A percentile compares a stretch with the other conserved stretches of the same genome.
phyloP scores from a whole-genome alignment of 2,113 vertebrate genomes.

The Mirounga angustirostris region DNA sequence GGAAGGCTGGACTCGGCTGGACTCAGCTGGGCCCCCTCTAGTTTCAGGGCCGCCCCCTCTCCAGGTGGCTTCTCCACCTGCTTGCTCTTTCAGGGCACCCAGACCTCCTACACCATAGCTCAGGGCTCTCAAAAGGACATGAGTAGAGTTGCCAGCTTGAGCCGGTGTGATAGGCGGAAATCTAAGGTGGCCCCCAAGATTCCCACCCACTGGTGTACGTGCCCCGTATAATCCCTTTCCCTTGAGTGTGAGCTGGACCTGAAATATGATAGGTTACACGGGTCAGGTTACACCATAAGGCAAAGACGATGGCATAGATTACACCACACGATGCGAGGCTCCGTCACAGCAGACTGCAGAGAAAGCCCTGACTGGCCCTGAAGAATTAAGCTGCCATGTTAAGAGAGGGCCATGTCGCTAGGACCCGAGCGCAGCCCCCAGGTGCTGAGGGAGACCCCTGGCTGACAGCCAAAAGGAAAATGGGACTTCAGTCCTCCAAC shows the following conservation, averaged over 20 bases:
- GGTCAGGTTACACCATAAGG: not conserved
- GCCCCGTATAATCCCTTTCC: not conserved
- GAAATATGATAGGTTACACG: not conserved
- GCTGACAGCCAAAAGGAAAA: not conserved
- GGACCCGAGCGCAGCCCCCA: not conserved
- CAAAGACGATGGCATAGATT: not conserved
- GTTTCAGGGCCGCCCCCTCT: not conserved
- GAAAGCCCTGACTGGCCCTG: not conserved
- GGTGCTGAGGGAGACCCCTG: not conserved
- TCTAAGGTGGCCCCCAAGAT: not conserved
- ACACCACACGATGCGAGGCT: not conserved
- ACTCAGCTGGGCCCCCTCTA: not conserved
- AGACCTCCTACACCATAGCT: not conserved
- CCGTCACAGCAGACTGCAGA: not conserved
- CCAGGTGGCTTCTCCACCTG: not conserved
- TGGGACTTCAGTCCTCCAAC: not conserved
- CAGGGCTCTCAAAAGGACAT: not conserved
- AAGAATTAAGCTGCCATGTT: not conserved
- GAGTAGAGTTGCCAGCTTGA: not conserved
- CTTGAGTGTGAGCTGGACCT: not conserved
- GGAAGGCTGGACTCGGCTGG: not conserved
- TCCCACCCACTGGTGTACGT: not conserved
- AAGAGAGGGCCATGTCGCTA: not conserved
- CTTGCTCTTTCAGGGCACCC: not conserved
- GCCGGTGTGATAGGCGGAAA: not conserved